Conservation (phyloP, 2,888 invertebrate genomes). For the Coenonympha arcania region DNA sequence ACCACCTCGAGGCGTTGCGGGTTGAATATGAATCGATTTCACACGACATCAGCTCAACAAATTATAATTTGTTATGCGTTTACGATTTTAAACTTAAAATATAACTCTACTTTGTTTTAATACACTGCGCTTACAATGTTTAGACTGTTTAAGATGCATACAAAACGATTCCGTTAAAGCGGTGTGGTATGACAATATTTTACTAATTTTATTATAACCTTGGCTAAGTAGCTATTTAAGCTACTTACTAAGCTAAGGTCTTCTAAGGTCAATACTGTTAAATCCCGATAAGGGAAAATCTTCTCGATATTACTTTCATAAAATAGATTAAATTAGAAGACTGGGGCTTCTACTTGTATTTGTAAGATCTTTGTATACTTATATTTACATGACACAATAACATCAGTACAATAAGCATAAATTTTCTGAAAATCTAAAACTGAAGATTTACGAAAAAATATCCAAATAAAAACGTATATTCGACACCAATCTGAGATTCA, state of each 20-base stretch:
- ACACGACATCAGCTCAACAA: conserved; percentile 39
- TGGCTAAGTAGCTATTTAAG: neutral
- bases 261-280: too few species aligned
- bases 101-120: conserved; percentile 43
- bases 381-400: too few species aligned
- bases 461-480: too few species aligned
- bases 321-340: too few species aligned
- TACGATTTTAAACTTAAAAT: conserved; percentile 38
- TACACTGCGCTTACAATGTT: neutral
- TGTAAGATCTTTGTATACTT: too few species aligned
- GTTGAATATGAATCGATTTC: conserved; percentile 58
- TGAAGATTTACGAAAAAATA: too few species aligned
- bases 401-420: too few species aligned
- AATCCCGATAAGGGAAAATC: too few species aligned
- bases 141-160: neutral
- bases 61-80: conserved; percentile 11
- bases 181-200: neutral
- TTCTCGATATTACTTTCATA: too few species aligned
- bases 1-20: conserved; percentile 43
- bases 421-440: too few species aligned
- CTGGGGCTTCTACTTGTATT: too few species aligned
- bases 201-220: neutral
- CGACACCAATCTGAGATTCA: neutral
- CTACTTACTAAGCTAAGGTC: too few species aligned
- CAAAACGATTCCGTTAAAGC: conserved; percentile 26